A percentile compares a stretch with the other conserved stretches of the same genome.
These are phyloP conservation scores for Acleris laterana DNA, from an alignment of 2,888 invertebrate species.

Conservation along the genomic window DNA sequence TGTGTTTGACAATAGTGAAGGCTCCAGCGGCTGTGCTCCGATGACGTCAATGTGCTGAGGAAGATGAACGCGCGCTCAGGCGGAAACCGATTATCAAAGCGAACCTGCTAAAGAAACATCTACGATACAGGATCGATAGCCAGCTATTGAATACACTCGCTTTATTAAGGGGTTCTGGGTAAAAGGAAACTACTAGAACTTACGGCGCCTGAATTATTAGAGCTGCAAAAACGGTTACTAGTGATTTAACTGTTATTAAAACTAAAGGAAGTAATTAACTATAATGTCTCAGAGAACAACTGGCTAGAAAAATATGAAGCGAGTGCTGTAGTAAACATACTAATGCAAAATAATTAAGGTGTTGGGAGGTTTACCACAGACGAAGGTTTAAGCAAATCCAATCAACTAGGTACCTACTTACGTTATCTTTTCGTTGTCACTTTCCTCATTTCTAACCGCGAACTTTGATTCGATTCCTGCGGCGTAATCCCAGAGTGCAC, in stretches of 20 bases:
- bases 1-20: slow-evolving; percentile 80
- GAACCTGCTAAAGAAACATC: slow-evolving; percentile 29
- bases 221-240: not conserved
- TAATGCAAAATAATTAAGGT: no score
- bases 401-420: no score
- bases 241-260: not conserved
- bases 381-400: no score
- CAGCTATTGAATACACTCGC: not conserved
- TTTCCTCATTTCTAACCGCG: no score
- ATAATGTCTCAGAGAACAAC: not conserved
- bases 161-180: not conserved
- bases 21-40: slow-evolving; percentile 71
- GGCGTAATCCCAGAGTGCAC: not conserved
- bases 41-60: slow-evolving; percentile 75
- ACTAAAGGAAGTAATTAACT: not conserved
- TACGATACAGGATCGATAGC: slow-evolving; percentile 6
- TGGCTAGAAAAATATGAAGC: no score
- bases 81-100: slow-evolving; percentile 53
- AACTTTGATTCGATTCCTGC: no score
- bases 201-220: not conserved
- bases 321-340: no score
- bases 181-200: not conserved
- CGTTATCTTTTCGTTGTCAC: no score
- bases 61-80: slow-evolving; percentile 55
- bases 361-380: no score